phyloP scores from a whole-genome alignment of 92 coral and sea anemone genomes.

The Phenganax subtilis region DNA sequence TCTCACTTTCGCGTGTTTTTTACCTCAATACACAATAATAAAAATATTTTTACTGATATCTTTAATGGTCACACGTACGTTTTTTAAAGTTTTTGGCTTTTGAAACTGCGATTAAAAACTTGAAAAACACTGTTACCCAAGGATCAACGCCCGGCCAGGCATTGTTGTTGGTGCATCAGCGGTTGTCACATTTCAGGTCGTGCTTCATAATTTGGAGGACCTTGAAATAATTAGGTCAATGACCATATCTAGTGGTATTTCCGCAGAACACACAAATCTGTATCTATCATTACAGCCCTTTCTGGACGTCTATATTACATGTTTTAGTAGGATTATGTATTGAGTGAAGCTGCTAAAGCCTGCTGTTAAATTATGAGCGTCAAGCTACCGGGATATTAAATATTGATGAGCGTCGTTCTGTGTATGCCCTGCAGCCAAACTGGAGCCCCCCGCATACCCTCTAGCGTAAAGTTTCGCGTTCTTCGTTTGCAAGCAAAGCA shows the following conservation, averaged over 20 bases:
- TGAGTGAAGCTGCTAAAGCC: not conserved
- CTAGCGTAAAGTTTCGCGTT: conserved; percentile 56
- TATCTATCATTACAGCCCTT: no score
- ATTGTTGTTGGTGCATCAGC: not conserved
- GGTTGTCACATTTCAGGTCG: no score
- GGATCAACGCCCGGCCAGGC: not conserved
- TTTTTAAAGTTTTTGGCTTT: not conserved
- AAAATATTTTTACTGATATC: no score
- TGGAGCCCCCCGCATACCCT: conserved; percentile 53
- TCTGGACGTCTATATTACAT: no score
- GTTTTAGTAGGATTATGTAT: not conserved
- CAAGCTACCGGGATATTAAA: conserved; percentile 34
- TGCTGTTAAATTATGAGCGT: not conserved
- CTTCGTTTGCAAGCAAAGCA: conserved; percentile 78
- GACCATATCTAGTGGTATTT: no score
- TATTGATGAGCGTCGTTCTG: conserved; percentile 35
- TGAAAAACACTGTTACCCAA: not conserved
- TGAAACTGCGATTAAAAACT: not conserved
- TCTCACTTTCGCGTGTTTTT: no score
- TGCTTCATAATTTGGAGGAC: no score
- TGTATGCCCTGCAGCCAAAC: conserved; percentile 45
- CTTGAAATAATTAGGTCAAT: no score
- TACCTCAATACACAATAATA: no score
- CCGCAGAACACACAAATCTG: no score
- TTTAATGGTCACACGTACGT: no score